Base-by-base conservation (phyloP, 2,888 invertebrate species). In the Argyra leucocephala region DNA sequence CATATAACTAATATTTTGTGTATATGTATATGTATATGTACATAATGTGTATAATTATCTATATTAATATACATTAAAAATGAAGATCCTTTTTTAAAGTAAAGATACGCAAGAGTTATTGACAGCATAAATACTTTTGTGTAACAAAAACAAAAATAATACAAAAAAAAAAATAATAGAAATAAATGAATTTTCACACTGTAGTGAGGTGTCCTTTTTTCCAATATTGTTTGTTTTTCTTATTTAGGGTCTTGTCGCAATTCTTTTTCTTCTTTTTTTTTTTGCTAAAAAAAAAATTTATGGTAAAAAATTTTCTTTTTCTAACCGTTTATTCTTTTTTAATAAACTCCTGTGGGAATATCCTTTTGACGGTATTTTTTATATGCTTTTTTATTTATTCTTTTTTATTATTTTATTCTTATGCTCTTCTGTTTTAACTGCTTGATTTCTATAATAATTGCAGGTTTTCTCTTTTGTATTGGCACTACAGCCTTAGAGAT, bases 91-190 rank as follows among this genome's bases (percentile, higher is more conserved):
- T 37, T 37, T 37, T 12, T 3, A 26, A 37, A 37, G 9, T 10
- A 37, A 37, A 37, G 15, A 37, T 15, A 37, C 37, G 37, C 37
- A 37, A 10, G 12, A 37, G 10, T 9, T 37, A 37, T 37, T 10
- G 37, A 37, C 63, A 67, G 64, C 66, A 67, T 66, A 67, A 66
- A 64, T 64, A 64, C 66, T 66, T 67, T 65, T 64, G 37, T 64
- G 62, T 66, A 59, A 58, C 57, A 48, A 37, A 62, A 21, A 26
- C 2, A 36, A 61, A 59, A 64, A 64, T 24, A 57, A 36, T 22
- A 22, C 23, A 5, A 36, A 48, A 63, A 37, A 22, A 60, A 64
- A 62, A 64, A 67, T 64, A 59, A 57, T 62, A 66, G 66, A 68
- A 66, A 63, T 66, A 67, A 63, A 65, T 59, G 37, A 64, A 63